Conservation (phyloP, 2,113 vertebrate genomes). For the Toxostoma redivivum region DNA sequence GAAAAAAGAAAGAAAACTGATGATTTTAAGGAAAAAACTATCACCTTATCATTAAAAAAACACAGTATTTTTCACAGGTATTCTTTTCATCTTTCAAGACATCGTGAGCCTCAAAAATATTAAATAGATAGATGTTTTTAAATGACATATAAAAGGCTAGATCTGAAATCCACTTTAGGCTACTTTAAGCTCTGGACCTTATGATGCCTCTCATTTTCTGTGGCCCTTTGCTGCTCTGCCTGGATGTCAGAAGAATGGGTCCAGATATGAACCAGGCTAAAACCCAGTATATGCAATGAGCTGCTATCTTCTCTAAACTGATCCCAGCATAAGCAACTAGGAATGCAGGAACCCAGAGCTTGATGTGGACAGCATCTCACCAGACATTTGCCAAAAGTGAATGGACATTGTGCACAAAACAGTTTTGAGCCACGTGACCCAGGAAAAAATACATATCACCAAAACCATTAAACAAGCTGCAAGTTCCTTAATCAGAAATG, state of each 20-base stretch:
- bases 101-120: neutral
- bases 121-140: neutral
- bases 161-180: neutral
- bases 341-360: neutral
- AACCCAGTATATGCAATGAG: fast-evolving
- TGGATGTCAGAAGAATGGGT: neutral
- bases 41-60: neutral
- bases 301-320: neutral
- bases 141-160: neutral
- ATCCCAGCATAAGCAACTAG: neutral
- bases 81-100: neutral
- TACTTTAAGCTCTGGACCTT: neutral
- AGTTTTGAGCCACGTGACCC: neutral
- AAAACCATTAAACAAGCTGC: neutral
- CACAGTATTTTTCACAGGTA: neutral
- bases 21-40: neutral
- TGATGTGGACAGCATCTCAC: neutral
- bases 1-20: neutral
- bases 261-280: neutral
- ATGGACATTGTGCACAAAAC: neutral
- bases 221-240: neutral
- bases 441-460: neutral
- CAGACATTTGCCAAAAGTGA: fast-evolving
- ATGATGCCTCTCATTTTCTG: neutral
- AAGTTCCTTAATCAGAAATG: neutral